These are phyloP conservation scores for Nomada ferruginata DNA, from an alignment of 2,888 invertebrate species.

Conservation along the genomic window DNA sequence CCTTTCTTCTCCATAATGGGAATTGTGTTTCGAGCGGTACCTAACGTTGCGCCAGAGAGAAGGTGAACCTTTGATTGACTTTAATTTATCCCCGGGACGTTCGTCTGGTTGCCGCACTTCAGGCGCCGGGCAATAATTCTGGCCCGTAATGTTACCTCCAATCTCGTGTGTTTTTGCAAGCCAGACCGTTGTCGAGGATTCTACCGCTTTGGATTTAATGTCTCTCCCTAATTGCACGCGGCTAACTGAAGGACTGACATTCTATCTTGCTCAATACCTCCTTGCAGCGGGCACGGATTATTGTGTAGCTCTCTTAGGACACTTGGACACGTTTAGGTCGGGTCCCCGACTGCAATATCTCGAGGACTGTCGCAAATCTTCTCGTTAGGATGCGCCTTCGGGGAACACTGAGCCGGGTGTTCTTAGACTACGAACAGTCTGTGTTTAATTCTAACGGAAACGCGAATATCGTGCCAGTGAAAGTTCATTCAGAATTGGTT, in stretches of 20 bases:
- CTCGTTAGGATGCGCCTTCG: neutral
- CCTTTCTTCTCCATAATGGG: too few species aligned
- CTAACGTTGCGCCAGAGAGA: too few species aligned
- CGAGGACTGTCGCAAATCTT: constrained; percentile 10
- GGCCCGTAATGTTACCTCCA: neutral
- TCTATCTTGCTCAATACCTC: constrained; percentile 27
- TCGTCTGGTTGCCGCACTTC: neutral
- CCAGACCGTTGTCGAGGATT: constrained; percentile 44
- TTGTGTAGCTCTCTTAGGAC: constrained; percentile 9
- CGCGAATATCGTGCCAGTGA: too few species aligned
- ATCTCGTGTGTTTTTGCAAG: constrained; percentile 21
- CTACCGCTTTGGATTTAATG: constrained; percentile 67
- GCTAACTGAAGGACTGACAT: constrained; percentile 21
- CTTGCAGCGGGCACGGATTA: constrained; percentile 41
- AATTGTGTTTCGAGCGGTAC: too few species aligned
- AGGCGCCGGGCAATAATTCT: neutral
- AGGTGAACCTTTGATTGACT: too few species aligned
- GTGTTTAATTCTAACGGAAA: neutral
- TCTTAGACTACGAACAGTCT: neutral
- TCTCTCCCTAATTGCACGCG: constrained; percentile 74
- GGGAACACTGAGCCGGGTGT: neutral
- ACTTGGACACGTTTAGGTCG: neutral
- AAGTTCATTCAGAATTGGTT: too few species aligned
- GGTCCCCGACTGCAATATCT: neutral
- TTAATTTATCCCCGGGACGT: too few species aligned